phyloP scores from a whole-genome alignment of 1,140 invertebrate genomes.

The Drosophila chauvacae region DNA sequence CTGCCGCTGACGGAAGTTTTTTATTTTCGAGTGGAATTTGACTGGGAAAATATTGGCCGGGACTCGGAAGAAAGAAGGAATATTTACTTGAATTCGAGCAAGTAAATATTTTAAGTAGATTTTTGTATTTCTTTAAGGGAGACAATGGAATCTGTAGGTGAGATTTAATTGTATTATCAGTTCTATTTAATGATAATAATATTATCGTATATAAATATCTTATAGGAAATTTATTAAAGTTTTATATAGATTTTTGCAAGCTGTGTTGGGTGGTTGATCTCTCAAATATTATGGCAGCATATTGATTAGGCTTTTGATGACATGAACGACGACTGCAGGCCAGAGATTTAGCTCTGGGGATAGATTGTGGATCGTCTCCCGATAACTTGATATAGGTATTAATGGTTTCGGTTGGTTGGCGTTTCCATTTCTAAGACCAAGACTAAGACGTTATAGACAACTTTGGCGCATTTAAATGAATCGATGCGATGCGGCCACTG shows the following conservation, averaged over 20 bases:
- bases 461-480: conserved; percentile 54
- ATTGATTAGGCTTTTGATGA: neutral
- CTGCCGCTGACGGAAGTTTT: conserved; percentile 9
- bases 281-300: neutral
- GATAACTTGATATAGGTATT: conserved; percentile 21
- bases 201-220: neutral
- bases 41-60: neutral
- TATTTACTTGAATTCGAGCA: neutral
- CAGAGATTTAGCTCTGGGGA: neutral
- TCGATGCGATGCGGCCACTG: conserved; percentile 19
- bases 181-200: neutral
- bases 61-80: neutral
- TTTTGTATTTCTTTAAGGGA: neutral
- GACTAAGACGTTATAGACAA: conserved; percentile 55
- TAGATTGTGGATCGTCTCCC: conserved; percentile 2
- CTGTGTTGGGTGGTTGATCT: neutral
- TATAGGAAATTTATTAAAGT: too few species aligned
- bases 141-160: neutral
- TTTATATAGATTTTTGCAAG: neutral
- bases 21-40: conserved; percentile 6
- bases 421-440: conserved; percentile 35
- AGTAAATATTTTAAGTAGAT: conserved; percentile 1
- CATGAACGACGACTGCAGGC: neutral
- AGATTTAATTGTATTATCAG: neutral
- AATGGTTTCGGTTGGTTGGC: conserved; percentile 34